Percentiles rank a stretch among this genome's conserved stretches.
These are phyloP conservation scores for Trichacis sp. DNA, from an alignment of 2,888 invertebrate genomes.

Conservation along the genomic window DNA sequence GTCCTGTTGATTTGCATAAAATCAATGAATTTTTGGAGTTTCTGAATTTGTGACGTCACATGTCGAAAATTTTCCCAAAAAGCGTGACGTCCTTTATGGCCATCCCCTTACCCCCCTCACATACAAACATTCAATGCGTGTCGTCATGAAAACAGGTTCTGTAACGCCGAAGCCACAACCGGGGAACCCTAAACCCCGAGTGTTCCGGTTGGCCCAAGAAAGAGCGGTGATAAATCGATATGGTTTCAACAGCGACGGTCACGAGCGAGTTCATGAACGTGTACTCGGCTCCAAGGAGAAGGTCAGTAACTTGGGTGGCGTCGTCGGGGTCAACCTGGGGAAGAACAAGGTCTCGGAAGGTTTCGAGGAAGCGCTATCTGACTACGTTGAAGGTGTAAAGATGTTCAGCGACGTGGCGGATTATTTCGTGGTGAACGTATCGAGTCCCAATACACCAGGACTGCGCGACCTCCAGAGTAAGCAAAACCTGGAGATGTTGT, in stretches of 20 bases:
- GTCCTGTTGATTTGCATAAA: too few species aligned
- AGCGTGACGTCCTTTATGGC: too few species aligned
- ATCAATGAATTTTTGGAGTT: too few species aligned
- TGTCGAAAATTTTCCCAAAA: too few species aligned
- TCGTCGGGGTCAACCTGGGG: conserved; percentile 95
- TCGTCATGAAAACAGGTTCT: conserved; percentile 73
- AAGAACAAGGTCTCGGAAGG: conserved; percentile 89
- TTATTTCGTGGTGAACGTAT: conserved; percentile 95
- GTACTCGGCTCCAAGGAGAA: conserved; percentile 64
- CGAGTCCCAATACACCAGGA: conserved; percentile 95
- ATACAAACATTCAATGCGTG: too few species aligned
- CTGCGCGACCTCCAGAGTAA: conserved; percentile 86
- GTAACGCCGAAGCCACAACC: conserved; percentile 93
- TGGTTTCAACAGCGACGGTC: conserved; percentile 97
- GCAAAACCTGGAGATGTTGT: conserved; percentile 78
- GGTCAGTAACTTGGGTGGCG: conserved; percentile 71
- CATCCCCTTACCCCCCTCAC: too few species aligned
- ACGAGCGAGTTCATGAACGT: conserved; percentile 79
- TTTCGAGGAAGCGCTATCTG: conserved; percentile 75
- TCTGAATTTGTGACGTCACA: too few species aligned
- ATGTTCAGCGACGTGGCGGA: conserved; percentile 88
- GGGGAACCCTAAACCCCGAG: conserved; percentile 93
- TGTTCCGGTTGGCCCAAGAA: conserved; percentile 89
- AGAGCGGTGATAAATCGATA: conserved; percentile 94
- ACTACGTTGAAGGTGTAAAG: conserved; percentile 88